Base-by-base conservation (phyloP, 2,797 vertebrate species). In the Crax fasciolata region DNA sequence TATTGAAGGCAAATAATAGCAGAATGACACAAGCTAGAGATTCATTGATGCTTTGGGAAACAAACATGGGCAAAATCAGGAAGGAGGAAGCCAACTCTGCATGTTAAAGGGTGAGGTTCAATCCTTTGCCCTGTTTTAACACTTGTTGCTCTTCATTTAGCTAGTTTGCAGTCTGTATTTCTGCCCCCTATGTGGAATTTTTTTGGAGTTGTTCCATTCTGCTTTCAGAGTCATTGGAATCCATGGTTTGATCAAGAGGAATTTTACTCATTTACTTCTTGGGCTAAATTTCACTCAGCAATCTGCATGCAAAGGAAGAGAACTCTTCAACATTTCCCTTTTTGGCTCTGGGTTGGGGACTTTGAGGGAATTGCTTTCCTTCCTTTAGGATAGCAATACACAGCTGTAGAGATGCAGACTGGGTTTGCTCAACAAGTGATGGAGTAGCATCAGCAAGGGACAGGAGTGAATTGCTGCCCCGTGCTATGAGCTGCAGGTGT, bases 381-480 rank as follows among this genome's bases (percentile, higher is more conserved):
- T 66, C 15, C 1, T 6, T 65, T 38, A n/a, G 1, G 8, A 58
- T 30, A 57, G 16, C 16, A 3, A 3, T 1, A 14, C 32, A 39
- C 52, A 80, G 44, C 38, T 44, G 25, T 18, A 1, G 20, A 4
- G 55, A 15, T 7, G 27, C 11, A 15, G 17, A 38, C 12, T 3
- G 28, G 76, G 16, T 28, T 63, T 23, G 27, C n/a, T 28, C 4
- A 6, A 30, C 20, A 2, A 1, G 14, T 1, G 8, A 20, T 3
- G 13, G 38, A 46, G 16, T 2, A 24, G 39, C 4, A 0, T 30
- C 44, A 41, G 57, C 46, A 32, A 19, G 30, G 46, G 32, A 5
- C 13, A 23, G 25, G n/a, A 49, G 15, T 2, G 24, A 24, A 10
- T 6, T 1, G 8, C 8, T 14, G 7, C 0, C 1, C 20, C 8